These are phyloP conservation scores for Eucidaris tribuloides DNA, from an alignment of 35 echinoderm and acorn worm species.

Conservation along the genomic window DNA sequence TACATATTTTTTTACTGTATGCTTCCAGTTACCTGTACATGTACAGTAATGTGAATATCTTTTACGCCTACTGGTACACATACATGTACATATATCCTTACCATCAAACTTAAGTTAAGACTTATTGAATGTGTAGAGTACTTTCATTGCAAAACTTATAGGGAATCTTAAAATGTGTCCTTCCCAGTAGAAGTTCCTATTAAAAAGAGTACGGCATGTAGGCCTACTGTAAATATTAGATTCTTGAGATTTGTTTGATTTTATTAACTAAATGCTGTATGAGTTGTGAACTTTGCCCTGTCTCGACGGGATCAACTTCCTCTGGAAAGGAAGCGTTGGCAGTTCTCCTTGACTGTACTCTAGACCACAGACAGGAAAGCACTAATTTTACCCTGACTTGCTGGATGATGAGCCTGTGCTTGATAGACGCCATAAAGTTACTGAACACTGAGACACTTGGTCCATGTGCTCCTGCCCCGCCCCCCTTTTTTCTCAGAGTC, in stretches of 20 bases:
- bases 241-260: not conserved
- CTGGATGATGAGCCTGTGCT: not conserved
- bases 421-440: not conserved
- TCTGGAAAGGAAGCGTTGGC: constrained; percentile 1
- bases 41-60: too few relatives aligned
- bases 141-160: not conserved
- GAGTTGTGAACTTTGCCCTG: constrained; percentile 18
- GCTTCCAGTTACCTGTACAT: too few relatives aligned
- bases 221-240: not conserved
- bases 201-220: not conserved
- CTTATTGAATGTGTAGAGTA: not conserved
- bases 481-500: not conserved
- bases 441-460: not conserved
- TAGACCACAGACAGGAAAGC: constrained; percentile 8
- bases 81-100: too few relatives aligned
- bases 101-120: not conserved
- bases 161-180: not conserved
- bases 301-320: not conserved
- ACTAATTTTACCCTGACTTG: constrained; percentile 20
- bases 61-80: too few relatives aligned
- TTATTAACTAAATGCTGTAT: not conserved
- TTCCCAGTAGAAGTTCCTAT: not conserved
- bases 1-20: too few relatives aligned
- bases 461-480: not conserved
- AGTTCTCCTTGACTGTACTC: not conserved